Percentiles rank a stretch among this genome's conserved stretches.
phyloP scores from a whole-genome alignment of 2,888 invertebrate species.

The Zaprionus bogoriensis region DNA sequence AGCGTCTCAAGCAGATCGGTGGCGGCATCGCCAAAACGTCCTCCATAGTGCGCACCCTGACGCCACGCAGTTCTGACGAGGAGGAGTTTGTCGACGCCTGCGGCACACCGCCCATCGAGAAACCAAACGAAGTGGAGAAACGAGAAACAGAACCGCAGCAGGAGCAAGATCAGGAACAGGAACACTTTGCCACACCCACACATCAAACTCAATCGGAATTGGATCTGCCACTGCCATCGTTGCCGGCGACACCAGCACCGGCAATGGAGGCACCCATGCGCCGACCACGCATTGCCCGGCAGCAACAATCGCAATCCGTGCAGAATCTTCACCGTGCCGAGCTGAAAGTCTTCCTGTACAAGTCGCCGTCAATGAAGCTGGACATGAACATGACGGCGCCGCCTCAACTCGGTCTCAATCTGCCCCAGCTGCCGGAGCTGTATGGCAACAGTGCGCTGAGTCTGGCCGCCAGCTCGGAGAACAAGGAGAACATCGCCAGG shows the following conservation, averaged over 20 bases:
- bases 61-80: conserved; percentile 80
- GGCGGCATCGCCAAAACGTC: conserved; percentile 73
- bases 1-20: conserved; percentile 74
- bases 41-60: conserved; percentile 52
- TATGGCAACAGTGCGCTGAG: conserved; percentile 66
- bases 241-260: too few species aligned
- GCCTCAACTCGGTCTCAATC: conserved; percentile 60
- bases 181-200: conserved; percentile 3
- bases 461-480: conserved; percentile 55
- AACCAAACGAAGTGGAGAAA: conserved; percentile 8
- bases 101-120: conserved; percentile 62
- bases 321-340: conserved; percentile 81
- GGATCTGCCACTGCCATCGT: conserved; percentile 6
- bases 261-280: conserved; percentile 3
- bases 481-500: conserved; percentile 75
- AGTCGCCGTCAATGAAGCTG: conserved; percentile 79
- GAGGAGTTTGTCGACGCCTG: conserved; percentile 81
- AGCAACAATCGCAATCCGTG: conserved; percentile 78
- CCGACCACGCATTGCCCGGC: not conserved
- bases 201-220: conserved; percentile 40
- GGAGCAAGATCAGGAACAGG: not conserved
- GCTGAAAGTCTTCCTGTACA: conserved; percentile 78
- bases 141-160: conserved; percentile 18
- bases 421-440: conserved; percentile 74
- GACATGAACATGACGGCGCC: conserved; percentile 66